Evolutionary conservation across 2,113 vertebrate species (phyloP).

Genomic region (Sitta europaea): DNA sequence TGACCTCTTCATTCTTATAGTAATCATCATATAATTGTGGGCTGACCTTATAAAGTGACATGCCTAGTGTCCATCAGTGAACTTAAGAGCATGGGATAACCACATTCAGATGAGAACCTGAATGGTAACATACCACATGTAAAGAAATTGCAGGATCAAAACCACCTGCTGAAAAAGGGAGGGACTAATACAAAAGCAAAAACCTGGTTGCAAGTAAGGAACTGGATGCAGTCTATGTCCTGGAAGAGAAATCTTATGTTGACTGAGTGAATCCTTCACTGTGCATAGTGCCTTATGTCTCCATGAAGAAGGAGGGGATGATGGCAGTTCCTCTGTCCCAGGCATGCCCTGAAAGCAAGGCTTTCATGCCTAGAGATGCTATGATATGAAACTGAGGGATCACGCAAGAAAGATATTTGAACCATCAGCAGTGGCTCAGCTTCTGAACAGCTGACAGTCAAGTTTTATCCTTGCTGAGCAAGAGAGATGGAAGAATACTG

Average conservation of each 20-base stretch:
- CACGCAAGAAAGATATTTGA: not conserved
- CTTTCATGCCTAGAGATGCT: not conserved
- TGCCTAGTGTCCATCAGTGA: not conserved
- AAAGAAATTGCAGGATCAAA: not conserved
- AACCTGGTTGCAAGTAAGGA: not conserved
- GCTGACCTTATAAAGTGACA: not conserved
- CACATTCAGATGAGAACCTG: not conserved
- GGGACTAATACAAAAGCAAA: not conserved
- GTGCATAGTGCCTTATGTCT: not conserved
- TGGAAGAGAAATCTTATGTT: not conserved
- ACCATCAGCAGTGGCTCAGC: not conserved
- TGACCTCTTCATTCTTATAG: not conserved
- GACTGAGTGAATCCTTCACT: not conserved
- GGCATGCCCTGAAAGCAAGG: not conserved
- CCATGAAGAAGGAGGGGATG: rapidly evolving
- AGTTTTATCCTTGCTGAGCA: not conserved
- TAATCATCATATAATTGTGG: not conserved
- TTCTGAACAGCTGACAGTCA: not conserved
- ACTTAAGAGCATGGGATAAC: not conserved
- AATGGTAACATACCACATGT: not conserved
- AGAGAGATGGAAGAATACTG: not conserved
- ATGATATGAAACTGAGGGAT: not conserved
- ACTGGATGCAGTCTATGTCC: not conserved
- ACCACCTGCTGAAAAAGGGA: not conserved
- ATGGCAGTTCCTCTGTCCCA: not conserved